phyloP scores from a whole-genome alignment of 2,888 invertebrate species.

The Congeria kusceri region DNA sequence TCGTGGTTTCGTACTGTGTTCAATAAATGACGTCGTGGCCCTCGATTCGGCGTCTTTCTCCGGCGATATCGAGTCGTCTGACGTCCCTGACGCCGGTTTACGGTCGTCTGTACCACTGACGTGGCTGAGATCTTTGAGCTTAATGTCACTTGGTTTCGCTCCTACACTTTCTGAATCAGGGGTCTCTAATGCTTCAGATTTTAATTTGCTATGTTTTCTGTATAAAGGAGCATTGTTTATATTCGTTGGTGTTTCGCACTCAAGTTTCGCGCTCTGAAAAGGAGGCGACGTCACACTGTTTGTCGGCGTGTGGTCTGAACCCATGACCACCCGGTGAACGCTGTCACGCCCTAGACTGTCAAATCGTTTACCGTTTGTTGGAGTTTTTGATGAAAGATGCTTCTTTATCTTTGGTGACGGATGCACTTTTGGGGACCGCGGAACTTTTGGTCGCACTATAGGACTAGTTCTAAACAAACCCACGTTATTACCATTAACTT shows the following conservation, averaged over 20 bases:
- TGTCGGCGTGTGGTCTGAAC: constrained; percentile 57
- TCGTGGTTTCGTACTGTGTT: constrained; percentile 66
- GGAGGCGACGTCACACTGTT: constrained; percentile 59
- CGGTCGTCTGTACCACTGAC: constrained; percentile 52
- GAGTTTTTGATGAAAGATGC: constrained; percentile 60
- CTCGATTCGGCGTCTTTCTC: constrained; percentile 56
- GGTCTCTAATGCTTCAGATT: constrained; percentile 9
- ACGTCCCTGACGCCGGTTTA: constrained; percentile 71
- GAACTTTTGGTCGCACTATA: constrained; percentile 63
- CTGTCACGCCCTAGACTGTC: constrained; percentile 49
- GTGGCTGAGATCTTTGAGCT: constrained; percentile 48
- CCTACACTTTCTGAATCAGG: constrained; percentile 7
- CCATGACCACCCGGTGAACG: constrained; percentile 56
- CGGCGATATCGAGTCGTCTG: constrained; percentile 67
- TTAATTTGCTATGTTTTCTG: constrained; percentile 36
- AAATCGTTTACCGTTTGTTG: constrained; percentile 69
- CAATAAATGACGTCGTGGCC: constrained; percentile 77
- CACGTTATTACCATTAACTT: constrained; percentile 66
- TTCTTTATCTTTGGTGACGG: constrained; percentile 69
- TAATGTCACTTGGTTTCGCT: constrained; percentile 43
- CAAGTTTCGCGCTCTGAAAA: constrained; percentile 43
- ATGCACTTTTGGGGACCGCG: constrained; percentile 76
- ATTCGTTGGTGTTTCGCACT: constrained; percentile 60
- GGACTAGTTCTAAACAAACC: constrained; percentile 76
- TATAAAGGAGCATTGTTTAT: constrained; percentile 42